These are phyloP conservation scores for Pollenia amentaria DNA, from an alignment of 2,888 invertebrate genomes.

Conservation along the genomic window DNA sequence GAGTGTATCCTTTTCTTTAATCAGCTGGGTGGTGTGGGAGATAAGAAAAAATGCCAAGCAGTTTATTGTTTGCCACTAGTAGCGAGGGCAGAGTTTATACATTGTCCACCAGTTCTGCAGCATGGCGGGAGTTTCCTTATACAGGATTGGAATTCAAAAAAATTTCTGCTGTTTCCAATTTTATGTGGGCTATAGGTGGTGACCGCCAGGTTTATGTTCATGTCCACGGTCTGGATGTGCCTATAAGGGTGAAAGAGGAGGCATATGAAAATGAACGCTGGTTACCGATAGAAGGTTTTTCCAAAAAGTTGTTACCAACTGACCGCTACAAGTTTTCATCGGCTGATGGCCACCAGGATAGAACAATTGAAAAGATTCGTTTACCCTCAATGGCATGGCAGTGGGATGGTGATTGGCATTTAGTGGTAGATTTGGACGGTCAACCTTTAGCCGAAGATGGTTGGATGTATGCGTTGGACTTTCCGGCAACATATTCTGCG, in stretches of 20 bases:
- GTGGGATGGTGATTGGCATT: slow-evolving; percentile 97
- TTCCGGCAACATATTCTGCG: slow-evolving; percentile 92
- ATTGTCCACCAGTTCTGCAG: slow-evolving; percentile 91
- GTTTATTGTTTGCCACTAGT: slow-evolving; percentile 92
- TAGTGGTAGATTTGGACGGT: slow-evolving; percentile 93
- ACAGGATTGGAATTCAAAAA: slow-evolving; percentile 95
- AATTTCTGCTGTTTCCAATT: slow-evolving; percentile 92
- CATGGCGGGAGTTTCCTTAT: slow-evolving; percentile 95
- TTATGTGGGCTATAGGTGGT: slow-evolving; percentile 96
- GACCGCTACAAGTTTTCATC: slow-evolving; percentile 95
- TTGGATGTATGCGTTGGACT: slow-evolving; percentile 97
- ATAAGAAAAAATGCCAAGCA: slow-evolving; percentile 87
- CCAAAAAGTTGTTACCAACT: slow-evolving; percentile 92
- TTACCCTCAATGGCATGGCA: slow-evolving; percentile 98
- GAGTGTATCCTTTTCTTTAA: background rate
- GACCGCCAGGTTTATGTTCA: slow-evolving; percentile 97
- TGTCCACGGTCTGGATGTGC: slow-evolving; percentile 94
- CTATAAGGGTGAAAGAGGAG: slow-evolving; percentile 95
- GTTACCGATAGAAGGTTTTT: slow-evolving; percentile 95
- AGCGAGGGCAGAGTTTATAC: slow-evolving; percentile 95
- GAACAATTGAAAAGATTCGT: slow-evolving; percentile 92
- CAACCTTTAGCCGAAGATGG: slow-evolving; percentile 95
- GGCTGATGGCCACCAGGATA: slow-evolving; percentile 91
- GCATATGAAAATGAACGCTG: slow-evolving; percentile 97
- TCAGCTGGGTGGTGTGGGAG: slow-evolving; percentile 12